Percentiles rank a stretch among this genome's conserved stretches.
Conservation (phyloP, 2,888 invertebrate genomes). For the Cephus runcator region DNA sequence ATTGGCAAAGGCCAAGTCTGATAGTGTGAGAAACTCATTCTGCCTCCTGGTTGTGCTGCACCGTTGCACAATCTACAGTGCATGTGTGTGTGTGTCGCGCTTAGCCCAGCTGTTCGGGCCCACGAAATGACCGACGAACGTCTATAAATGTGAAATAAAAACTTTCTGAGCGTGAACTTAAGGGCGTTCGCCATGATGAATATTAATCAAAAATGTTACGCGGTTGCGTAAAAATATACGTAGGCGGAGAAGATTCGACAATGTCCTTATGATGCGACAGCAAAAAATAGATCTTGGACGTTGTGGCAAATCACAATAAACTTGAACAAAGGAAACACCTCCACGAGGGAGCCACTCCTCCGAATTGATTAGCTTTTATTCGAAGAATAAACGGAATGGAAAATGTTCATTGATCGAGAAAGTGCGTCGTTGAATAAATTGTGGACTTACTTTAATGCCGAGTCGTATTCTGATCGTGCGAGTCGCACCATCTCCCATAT, state of each 20-base stretch:
- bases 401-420: background rate
- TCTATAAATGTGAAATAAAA: conserved; percentile 7
- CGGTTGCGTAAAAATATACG: conserved; percentile 31
- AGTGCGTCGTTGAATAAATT: too few relatives aligned
- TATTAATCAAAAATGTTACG: conserved; percentile 22
- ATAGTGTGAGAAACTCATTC: conserved; percentile 45
- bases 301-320: conserved; percentile 21
- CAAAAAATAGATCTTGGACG: conserved; percentile 29
- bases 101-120: conserved; percentile 48
- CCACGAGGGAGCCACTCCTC: conserved; percentile 8
- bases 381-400: background rate
- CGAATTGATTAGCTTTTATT: background rate
- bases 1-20: conserved; percentile 31
- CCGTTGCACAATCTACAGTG: conserved; percentile 41
- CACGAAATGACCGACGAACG: conserved; percentile 25
- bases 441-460: conserved; percentile 50
- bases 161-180: background rate
- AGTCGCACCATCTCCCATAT: conserved; percentile 44
- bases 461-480: conserved; percentile 55
- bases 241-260: conserved; percentile 20
- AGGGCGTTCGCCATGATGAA: background rate
- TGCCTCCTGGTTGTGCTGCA: conserved; percentile 33
- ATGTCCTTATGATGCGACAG: conserved; percentile 8
- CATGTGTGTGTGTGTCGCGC: too few relatives aligned
- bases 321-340: conserved; percentile 24